Base-by-base conservation (phyloP, 2,113 vertebrate genomes). In the Sinocyclocheilus maitianheensis region DNA sequence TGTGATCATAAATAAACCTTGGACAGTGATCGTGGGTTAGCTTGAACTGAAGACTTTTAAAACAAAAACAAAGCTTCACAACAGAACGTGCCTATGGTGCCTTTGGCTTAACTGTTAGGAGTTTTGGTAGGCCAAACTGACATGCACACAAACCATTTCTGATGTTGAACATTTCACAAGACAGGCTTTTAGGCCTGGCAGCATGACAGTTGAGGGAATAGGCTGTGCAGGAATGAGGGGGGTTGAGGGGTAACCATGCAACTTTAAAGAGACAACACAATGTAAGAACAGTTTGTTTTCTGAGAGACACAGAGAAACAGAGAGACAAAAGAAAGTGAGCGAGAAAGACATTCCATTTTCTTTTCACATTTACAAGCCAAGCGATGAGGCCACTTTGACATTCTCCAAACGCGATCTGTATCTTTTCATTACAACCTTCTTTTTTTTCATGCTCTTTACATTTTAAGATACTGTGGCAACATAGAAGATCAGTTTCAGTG, bases 181-280 rank as follows among this genome's bases (percentile, higher is more conserved):
- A 87, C 77, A 89, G 90, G 93, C 94, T 94, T 94, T 95, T 93
- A 93, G 92, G 92, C 90, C 90, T 90, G 92, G 89, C 86, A 80
- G 77, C 78, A 90, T 94, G 94, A 94, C 93, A 94, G 92, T 90
- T 89, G 86, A 92, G 92, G 91, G 93, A 93, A 90, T 91, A 87
- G 92, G 87, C 90, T 88, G 91, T 85, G 89, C 90, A 90, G 77
- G 86, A 86, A 85, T 81, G 83, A 79, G 79, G 89, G 85, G 81
- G 79, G 86, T 84, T 79, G 85, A 82, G 88, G 83, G 86, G 75
- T 65, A 89, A 87, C 88, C 89, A 93, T 94, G 91, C 93, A 95
- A 94, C 88, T 95, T 94, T 94, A 93, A 94, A 94, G 91, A 94
- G 91, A 94, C 92, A 94, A 93, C 92, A 92, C 92, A 93, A 86